These are phyloP conservation scores for Nautilus pompilius DNA, from an alignment of 1,140 invertebrate genomes.

Conservation along the genomic window DNA sequence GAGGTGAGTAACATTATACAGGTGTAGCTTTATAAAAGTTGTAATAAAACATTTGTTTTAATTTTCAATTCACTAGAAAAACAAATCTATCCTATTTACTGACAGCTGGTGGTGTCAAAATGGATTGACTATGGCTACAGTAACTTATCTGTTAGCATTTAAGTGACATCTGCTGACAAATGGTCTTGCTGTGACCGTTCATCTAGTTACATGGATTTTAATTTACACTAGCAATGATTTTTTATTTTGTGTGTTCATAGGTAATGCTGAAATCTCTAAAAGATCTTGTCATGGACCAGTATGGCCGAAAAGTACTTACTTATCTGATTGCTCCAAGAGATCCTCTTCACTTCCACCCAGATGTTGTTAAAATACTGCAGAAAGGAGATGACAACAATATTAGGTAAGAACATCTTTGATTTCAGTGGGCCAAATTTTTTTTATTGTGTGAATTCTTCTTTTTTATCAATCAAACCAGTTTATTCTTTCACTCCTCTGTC, in stretches of 20 bases:
- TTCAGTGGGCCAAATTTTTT: background rate
- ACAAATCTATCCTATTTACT: background rate
- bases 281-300: conserved; percentile 69
- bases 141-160: too few relatives aligned
- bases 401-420: conserved; percentile 51
- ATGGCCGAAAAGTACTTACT: conserved; percentile 64
- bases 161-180: too few relatives aligned
- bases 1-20: conserved; percentile 40
- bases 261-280: conserved; percentile 72
- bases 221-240: too few relatives aligned
- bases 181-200: too few relatives aligned
- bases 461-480: too few relatives aligned
- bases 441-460: too few relatives aligned
- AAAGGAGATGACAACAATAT: conserved; percentile 65
- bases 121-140: background rate
- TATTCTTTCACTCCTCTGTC: too few relatives aligned
- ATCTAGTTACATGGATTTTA: too few relatives aligned
- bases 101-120: background rate
- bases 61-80: background rate
- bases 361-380: conserved; percentile 61
- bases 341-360: conserved; percentile 53
- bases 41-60: background rate
- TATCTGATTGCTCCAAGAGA: conserved; percentile 82
- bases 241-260: conserved; percentile 33
- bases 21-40: background rate